Conservation (phyloP, 1,140 invertebrate species). For the Zophobas atratus region DNA sequence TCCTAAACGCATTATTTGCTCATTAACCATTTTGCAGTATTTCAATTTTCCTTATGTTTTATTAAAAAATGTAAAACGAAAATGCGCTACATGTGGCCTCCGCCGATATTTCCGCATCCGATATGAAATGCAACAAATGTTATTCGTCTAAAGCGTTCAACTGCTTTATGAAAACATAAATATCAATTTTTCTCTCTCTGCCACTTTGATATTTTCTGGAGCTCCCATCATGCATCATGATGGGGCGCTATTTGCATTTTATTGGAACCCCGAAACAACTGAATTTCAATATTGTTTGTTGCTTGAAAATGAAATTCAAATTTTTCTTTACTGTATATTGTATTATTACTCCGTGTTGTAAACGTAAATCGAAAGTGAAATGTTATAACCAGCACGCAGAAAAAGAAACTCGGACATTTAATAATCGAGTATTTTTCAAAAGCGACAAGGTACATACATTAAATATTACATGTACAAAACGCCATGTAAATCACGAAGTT, state of each 20-base stretch:
- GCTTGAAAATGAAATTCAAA: slow-evolving; percentile 58
- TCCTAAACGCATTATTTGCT: too few species aligned
- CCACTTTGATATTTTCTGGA: slow-evolving; percentile 52
- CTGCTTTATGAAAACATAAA: slow-evolving; percentile 51
- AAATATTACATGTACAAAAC: too few species aligned
- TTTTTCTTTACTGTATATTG: slow-evolving; percentile 50
- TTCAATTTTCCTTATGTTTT: too few species aligned
- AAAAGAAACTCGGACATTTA: not conserved
- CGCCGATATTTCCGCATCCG: slow-evolving; percentile 4
- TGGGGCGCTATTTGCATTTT: slow-evolving; percentile 61
- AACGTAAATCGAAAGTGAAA: slow-evolving; percentile 38
- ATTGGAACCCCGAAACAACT: slow-evolving; percentile 57
- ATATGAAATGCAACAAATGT: slow-evolving; percentile 49
- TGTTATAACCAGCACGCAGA: not conserved
- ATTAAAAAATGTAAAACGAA: not conserved
- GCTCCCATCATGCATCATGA: slow-evolving; percentile 55
- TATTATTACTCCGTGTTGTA: not conserved
- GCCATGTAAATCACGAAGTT: not conserved
- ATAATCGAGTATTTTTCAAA: too few species aligned
- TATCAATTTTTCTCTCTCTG: slow-evolving; percentile 52
- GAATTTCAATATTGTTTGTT: slow-evolving; percentile 62
- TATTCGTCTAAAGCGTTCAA: slow-evolving; percentile 40
- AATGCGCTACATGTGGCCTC: not conserved
- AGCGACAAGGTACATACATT: too few species aligned
- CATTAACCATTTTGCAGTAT: too few species aligned